Conservation (phyloP, 2,113 vertebrate genomes). For the Dipodomys merriami region DNA sequence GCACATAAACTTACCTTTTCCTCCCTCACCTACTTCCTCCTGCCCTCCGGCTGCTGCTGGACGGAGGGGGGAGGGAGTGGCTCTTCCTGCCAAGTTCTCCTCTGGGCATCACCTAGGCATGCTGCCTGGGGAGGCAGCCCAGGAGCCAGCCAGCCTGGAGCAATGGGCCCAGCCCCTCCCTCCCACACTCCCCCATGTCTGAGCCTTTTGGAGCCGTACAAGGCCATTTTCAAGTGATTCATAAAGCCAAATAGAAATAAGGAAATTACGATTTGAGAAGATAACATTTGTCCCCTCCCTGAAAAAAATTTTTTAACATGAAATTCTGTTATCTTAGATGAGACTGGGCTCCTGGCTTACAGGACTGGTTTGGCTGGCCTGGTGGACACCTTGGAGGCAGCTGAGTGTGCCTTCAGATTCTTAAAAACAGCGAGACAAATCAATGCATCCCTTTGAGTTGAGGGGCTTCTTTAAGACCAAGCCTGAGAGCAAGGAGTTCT, state of each 20-base stretch:
- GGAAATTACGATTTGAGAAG: background rate
- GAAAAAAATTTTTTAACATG: background rate
- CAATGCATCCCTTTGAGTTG: background rate
- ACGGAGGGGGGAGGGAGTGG: background rate
- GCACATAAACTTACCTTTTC: background rate
- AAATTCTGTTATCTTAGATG: background rate
- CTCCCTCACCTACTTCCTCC: background rate
- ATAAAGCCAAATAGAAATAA: background rate
- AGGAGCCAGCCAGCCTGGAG: background rate
- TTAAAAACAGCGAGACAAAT: conserved; percentile 1
- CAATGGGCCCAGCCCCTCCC: background rate
- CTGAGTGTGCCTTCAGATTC: background rate
- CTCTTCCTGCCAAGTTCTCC: background rate
- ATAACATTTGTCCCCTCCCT: background rate
- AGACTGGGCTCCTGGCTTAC: background rate
- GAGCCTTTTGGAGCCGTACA: background rate
- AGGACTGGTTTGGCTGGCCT: background rate
- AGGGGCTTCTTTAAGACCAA: background rate
- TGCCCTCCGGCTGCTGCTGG: background rate
- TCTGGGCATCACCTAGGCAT: background rate
- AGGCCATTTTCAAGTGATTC: background rate
- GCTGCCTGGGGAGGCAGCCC: background rate
- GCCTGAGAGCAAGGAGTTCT: background rate
- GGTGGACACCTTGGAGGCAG: background rate
- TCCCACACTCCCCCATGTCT: background rate